These are phyloP conservation scores for Fistularia commersonii DNA, from an alignment of 2,797 vertebrate species.

Conservation along the genomic window DNA sequence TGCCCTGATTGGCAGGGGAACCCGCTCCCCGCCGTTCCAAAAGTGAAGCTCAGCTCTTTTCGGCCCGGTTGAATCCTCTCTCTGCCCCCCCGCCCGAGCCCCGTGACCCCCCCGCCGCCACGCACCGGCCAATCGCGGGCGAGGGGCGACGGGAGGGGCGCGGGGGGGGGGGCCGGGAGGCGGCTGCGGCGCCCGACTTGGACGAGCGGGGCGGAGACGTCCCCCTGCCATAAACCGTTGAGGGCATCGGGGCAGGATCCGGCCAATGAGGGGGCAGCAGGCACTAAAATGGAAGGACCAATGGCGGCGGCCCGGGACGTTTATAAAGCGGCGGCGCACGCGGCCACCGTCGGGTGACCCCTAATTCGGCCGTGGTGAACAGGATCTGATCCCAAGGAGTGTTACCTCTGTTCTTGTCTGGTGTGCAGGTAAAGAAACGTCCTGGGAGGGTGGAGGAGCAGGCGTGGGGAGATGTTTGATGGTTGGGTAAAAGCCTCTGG, in stretches of 20 bases:
- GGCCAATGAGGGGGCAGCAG: conserved; percentile 69
- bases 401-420: conserved; percentile 78
- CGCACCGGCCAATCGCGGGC: conserved; percentile 60
- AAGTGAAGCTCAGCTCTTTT: conserved; percentile 64
- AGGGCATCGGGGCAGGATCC: conserved; percentile 46
- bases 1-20: conserved; percentile 33
- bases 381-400: conserved; percentile 83
- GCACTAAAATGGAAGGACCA: conserved; percentile 69
- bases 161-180: conserved; percentile 24
- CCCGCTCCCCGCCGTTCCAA: conserved; percentile 45
- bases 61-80: conserved; percentile 18
- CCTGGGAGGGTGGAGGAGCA: no score
- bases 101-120: conserved; percentile 46
- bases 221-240: conserved; percentile 67
- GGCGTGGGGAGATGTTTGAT: neutral
- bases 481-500: no score
- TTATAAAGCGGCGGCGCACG: conserved; percentile 69
- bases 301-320: conserved; percentile 55
- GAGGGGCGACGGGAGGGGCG: conserved; percentile 14
- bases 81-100: conserved; percentile 8
- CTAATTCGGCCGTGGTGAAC: conserved; percentile 79
- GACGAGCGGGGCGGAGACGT: conserved; percentile 70
- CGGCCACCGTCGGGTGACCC: conserved; percentile 75
- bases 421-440: conserved; percentile 79
- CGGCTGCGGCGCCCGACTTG: conserved; percentile 64